These are phyloP conservation scores for Cerceris ruficornis DNA, from an alignment of 2,888 invertebrate genomes.

Conservation along the genomic window DNA sequence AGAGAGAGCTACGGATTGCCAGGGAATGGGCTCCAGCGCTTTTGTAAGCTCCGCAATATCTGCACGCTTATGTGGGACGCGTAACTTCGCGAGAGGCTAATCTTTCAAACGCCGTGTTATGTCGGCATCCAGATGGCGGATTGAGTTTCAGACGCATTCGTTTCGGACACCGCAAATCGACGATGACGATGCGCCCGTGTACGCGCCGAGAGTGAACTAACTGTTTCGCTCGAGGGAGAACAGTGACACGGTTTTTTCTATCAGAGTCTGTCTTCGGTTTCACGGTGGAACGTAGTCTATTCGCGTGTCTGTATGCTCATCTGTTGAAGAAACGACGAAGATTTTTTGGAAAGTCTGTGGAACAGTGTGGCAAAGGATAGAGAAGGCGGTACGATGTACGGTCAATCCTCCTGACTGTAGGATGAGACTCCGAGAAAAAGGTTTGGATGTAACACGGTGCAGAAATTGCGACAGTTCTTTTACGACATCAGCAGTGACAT, in stretches of 20 bases:
- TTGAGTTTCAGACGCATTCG: slow-evolving; percentile 42
- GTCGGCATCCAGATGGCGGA: slow-evolving; percentile 39
- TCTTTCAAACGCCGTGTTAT: slow-evolving; percentile 45
- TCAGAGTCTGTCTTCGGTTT: too few species aligned
- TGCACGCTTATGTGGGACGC: slow-evolving; percentile 17
- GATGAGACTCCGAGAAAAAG: too few species aligned
- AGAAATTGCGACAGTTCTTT: too few species aligned
- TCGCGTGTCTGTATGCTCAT: too few species aligned
- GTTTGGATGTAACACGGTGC: too few species aligned
- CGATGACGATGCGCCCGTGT: slow-evolving; percentile 15
- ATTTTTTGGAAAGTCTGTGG: too few species aligned
- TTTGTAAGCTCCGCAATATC: slow-evolving; percentile 11
- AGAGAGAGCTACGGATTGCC: slow-evolving; percentile 1
- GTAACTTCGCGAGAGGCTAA: slow-evolving; percentile 23
- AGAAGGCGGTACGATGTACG: too few species aligned
- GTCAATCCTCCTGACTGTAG: too few species aligned
- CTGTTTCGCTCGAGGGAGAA: background rate
- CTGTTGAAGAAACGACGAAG: too few species aligned
- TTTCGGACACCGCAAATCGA: slow-evolving; percentile 14
- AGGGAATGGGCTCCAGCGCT: slow-evolving; percentile 19
- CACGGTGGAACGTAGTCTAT: too few species aligned
- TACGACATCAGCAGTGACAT: too few species aligned
- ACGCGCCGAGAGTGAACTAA: background rate
- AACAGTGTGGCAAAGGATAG: too few species aligned
- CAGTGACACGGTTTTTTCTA: background rate